Evolutionary conservation across 2,888 invertebrate genomes (phyloP).

Genomic region (Drosophila maculinotata): DNA sequence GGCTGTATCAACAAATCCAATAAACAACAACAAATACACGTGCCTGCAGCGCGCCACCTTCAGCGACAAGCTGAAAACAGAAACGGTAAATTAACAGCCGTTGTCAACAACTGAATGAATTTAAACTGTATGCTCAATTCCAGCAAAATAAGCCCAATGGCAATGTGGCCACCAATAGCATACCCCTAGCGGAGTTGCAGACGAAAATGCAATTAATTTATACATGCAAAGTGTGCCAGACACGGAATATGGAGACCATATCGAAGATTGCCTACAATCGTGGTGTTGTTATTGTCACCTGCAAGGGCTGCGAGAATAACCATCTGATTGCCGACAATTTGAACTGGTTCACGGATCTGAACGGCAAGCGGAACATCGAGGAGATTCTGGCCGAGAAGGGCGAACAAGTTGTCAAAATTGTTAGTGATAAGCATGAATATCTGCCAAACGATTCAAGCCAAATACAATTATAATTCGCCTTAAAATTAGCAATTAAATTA

Average conservation of each 20-base stretch:
- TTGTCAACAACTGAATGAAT: not conserved
- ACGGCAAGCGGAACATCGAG: constrained; percentile 94
- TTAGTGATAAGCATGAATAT: constrained; percentile 55
- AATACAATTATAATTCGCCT: constrained; percentile 10
- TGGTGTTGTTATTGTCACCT: constrained; percentile 96
- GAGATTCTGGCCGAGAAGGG: constrained; percentile 95
- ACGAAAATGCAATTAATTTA: constrained; percentile 90
- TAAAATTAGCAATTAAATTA: not conserved
- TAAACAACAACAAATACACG: constrained; percentile 45
- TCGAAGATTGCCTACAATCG: constrained; percentile 93
- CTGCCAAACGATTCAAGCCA: constrained; percentile 38
- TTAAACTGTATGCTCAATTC: not conserved
- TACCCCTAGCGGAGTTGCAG: constrained; percentile 77
- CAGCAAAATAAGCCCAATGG: constrained; percentile 37
- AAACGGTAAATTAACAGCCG: constrained; percentile 24
- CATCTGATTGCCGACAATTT: constrained; percentile 98
- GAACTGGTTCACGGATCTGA: constrained; percentile 95
- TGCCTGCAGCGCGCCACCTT: constrained; percentile 28
- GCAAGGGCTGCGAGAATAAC: constrained; percentile 93
- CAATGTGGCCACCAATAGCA: constrained; percentile 34
- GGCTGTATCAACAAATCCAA: constrained; percentile 24
- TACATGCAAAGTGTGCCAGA: constrained; percentile 95
- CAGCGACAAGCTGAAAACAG: constrained; percentile 23
- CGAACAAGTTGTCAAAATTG: constrained; percentile 89
- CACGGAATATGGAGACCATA: constrained; percentile 91